These are phyloP conservation scores for Drosophila navojoa DNA, from an alignment of 1,140 invertebrate species.

Conservation along the genomic window DNA sequence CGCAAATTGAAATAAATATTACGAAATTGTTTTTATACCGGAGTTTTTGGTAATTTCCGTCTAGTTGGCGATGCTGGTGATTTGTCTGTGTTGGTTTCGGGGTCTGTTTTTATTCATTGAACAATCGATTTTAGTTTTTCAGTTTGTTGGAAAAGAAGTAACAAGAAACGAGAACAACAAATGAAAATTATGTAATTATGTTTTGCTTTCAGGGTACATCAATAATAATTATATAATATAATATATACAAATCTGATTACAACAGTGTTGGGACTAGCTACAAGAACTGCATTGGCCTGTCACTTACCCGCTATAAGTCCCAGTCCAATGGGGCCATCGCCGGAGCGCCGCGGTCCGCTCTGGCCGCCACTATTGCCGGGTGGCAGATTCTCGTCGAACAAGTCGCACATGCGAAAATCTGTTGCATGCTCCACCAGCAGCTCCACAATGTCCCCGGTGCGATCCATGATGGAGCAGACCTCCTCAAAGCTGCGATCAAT, in stretches of 20 bases:
- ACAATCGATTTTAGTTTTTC: conserved; percentile 14
- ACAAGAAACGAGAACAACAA: conserved; percentile 78
- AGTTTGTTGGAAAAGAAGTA: conserved; percentile 54
- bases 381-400: conserved; percentile 85
- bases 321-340: conserved; percentile 75
- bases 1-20: conserved; percentile 59
- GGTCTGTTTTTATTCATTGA: conserved; percentile 58
- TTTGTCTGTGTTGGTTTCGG: conserved; percentile 89
- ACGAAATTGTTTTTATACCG: conserved; percentile 90
- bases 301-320: conserved; percentile 83
- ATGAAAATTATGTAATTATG: conserved; percentile 71
- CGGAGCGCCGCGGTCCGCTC: conserved; percentile 77
- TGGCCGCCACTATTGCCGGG: conserved; percentile 78
- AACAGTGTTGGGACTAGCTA: conserved; percentile 4
- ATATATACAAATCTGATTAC: conserved; percentile 30
- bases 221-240: conserved; percentile 21
- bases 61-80: conserved; percentile 93
- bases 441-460: conserved; percentile 91
- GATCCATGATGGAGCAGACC: conserved; percentile 92
- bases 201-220: conserved; percentile 44
- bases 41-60: conserved; percentile 96
- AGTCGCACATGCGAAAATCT: conserved; percentile 88
- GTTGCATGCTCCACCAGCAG: conserved; percentile 91
- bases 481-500: conserved; percentile 96
- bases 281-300: background rate